Evolutionary conservation across 2,797 vertebrate species (phyloP), one percentile per base, ranked within the genome.

Genomic region (Mallotus villosus): DNA sequence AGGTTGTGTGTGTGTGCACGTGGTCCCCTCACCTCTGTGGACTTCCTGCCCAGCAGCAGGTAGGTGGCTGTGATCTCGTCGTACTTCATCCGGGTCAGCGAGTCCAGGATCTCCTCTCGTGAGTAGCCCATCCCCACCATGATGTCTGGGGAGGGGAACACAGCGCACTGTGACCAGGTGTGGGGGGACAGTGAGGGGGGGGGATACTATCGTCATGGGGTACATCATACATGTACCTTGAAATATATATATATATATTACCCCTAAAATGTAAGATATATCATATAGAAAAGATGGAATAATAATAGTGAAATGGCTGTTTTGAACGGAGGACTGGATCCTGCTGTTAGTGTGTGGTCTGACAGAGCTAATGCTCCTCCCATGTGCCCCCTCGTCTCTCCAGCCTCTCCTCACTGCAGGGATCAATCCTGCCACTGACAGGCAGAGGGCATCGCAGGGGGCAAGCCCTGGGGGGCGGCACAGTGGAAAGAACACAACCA

Each of bases 81-180:
- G 4, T 96, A 96, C 88, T 94, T 95, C 94, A 94, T 95, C 89
- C 94, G 94, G 85, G 94, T 94, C 77, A 96, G 93, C 46, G 94
- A 96, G 83, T 95, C 95, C 63, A 94, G 92, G 85, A 96, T 96
- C 89, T 95, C 94, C 86, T 96, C 95, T 79, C 93, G 92, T 58
- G 93, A 94, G 85, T 95, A 96, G 78, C 95, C 95, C 94, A 96
- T 95, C 85, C 94, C 95, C 75, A 96, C 92, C 94, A 96, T 95
- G 75, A 96, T 94, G 81, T 96, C 95, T 96, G 84, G 77, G 27
- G 22, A n/a, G 2, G 29, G 21, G 34, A 16, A 29, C 7, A 68
- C 3, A 57, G 67, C 12, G 17, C 11, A 22, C 22, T 5, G 29
- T 37, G 9, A 66, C 17, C 5, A 22, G n/a, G 14, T 3, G 41